Percentiles rank a stretch among this genome's conserved stretches.
phyloP scores from a whole-genome alignment of 2,888 invertebrate species.

The Pyrrhosoma nymphula region DNA sequence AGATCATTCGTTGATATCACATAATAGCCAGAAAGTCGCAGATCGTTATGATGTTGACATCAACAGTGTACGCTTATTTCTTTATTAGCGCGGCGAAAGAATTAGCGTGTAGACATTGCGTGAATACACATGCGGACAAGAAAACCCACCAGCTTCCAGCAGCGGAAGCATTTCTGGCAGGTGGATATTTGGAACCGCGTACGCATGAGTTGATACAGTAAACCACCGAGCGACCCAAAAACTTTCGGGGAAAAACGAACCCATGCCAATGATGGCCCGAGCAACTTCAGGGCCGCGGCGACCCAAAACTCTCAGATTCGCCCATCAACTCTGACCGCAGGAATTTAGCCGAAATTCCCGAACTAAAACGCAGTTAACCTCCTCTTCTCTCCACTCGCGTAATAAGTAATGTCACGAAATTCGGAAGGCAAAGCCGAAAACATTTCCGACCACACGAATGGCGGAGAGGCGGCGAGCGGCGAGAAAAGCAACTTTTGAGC shows the following conservation, averaged over 20 bases:
- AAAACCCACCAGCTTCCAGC: no score
- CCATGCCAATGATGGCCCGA: background rate
- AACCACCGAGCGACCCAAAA: background rate
- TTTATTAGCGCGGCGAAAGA: background rate
- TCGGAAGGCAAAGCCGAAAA: background rate
- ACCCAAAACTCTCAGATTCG: background rate
- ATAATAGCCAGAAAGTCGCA: no score
- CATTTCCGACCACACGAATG: background rate
- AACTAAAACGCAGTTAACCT: background rate
- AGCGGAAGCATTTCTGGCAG: background rate
- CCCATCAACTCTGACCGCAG: background rate
- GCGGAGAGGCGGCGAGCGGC: no score
- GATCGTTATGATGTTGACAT: no score
- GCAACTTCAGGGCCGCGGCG: background rate
- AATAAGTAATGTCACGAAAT: background rate
- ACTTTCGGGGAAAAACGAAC: background rate
- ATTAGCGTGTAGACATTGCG: background rate
- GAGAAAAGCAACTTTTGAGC: background rate
- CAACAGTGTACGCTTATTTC: no score
- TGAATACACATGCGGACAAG: no score
- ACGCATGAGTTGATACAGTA: background rate
- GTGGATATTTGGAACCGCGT: background rate
- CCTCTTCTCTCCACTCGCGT: background rate
- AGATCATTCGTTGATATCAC: no score
- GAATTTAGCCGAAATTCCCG: background rate